Evolutionary conservation across 2,797 vertebrate species (phyloP).

Genomic region (Gymnoscopelus microlampas): DNA sequence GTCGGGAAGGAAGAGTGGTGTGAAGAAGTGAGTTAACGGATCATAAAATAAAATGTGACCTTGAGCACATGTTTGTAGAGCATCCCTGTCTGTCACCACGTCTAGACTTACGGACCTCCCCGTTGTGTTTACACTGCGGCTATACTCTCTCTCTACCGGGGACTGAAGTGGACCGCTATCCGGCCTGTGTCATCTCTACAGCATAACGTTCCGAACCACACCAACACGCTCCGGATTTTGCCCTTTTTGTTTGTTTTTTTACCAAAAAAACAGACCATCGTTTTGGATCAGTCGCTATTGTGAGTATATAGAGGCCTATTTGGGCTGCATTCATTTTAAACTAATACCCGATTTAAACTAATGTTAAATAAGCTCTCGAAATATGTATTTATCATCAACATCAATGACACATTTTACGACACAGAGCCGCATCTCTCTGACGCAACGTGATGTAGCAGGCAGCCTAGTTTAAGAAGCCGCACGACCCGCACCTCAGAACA

Average conservation of each 20-base stretch:
- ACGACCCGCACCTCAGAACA: conserved; percentile 39
- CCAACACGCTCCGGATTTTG: neutral
- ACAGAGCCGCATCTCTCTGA: conserved; percentile 52
- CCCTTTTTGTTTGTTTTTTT: neutral
- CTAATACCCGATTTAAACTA: conserved; percentile 17
- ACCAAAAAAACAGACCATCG: neutral
- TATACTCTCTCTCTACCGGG: neutral
- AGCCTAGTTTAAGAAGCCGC: conserved; percentile 63
- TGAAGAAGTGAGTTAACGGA: conserved; percentile 12
- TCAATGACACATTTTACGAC: conserved; percentile 28
- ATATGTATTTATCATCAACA: conserved; percentile 11
- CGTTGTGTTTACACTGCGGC: neutral
- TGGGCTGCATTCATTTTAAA: too few species aligned
- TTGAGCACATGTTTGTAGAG: conserved; percentile 21
- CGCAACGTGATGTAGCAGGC: conserved; percentile 12
- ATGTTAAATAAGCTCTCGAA: neutral
- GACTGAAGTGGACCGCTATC: neutral
- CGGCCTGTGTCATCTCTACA: neutral
- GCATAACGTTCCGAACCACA: neutral
- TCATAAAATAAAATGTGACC: conserved; percentile 34
- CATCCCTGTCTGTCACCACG: neutral
- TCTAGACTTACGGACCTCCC: neutral
- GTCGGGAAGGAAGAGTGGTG: conserved; percentile 12
- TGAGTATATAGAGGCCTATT: conserved; percentile 24
- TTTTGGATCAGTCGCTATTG: conserved; percentile 14